Base-by-base conservation (phyloP, 2,797 vertebrate species). In the Neosilurus hyrtlii region DNA sequence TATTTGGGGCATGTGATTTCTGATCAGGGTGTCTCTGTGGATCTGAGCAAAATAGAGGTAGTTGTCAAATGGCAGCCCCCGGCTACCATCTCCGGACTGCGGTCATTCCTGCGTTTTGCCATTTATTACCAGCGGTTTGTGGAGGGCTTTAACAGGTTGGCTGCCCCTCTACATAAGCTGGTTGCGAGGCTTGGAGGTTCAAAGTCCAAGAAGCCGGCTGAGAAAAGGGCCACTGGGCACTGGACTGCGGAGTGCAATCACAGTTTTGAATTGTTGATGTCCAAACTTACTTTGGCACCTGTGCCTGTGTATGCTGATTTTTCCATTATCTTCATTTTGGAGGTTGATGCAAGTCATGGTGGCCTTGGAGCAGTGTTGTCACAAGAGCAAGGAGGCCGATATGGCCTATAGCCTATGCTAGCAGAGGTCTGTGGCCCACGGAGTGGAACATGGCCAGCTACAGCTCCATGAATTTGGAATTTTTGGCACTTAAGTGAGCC, bases 381-480 rank as follows among this genome's bases (percentile, higher is more conserved):
- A 10, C 72, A 61, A 11, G 68, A 73, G 9, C 78, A 84, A 15
- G 37, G 57, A 0, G 67, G 68, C 11, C 7, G 12, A 11, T 43
- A 9, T 4, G 81, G 79, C 8, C 8, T 30, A 8, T 1, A 11
- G 51, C 12, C 59, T 30, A 30, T 30, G 30, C 30, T 30, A 30
- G 30, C 30, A 30, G 12, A 0, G 10, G 51, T 12, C 59, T 81
- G 3, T 2, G 26, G 1, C 76, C 63, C 15, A 37, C 57, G 14
- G 67, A 80, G 59, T 22, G 14, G 4, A 80, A 61, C 30, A 30
- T 30, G 30, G 30, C 30, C 30, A 30, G 2, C 30, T 30, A 79
- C 18, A 79, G 82, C 7, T 79, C 75, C 35, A 61, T 83, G 35
- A 72, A 79, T 22, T 30, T 83, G 8, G 67, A 79, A 15, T 61